Base-by-base conservation (phyloP, 2,113 vertebrate genomes). In the Lagenorhynchus albirostris region DNA sequence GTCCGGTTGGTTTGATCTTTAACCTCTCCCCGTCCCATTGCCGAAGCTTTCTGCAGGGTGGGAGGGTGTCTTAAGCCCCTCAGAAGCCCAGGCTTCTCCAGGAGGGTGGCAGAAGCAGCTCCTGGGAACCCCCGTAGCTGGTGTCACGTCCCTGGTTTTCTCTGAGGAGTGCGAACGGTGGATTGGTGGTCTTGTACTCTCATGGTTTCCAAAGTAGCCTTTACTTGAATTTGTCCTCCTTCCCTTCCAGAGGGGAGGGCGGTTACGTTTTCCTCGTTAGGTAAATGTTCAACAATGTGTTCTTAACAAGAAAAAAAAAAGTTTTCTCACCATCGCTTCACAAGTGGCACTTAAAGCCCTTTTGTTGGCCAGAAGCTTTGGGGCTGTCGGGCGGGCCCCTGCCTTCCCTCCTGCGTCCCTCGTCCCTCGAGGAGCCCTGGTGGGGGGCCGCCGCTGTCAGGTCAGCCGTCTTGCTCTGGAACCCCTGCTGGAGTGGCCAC, bases 111-210 rank as follows among this genome's bases (percentile, higher is more conserved):
- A 3, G 36, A 25, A 55, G 33, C 14, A 36, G n/a, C 17, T 6
- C 33, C 41, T 0, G 1, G 13, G 38, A 79, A n/a, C 5, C 3
- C 10, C 26, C 0, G 0, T 5, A 36, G 79, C 47, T 18, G 77
- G 29, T 21, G 31, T 53, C 53, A 18, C 15, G 1, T 9, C 62
- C 44, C 21, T 15, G 70, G 8, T 15, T 71, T 70, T 29, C 20
- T 17, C 20, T 17, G 20, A 8, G 44, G 36, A 29, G n/a, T 1
- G 10, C 1, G 31, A 26, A 3, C 29, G 0, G 1, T 55, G 38
- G 47, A 3, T 63, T 21, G 65, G 70, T 29, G 60, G 25, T 44
- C 44, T 58, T 38, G 53, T 38, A 21, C 55, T 21, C 20, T 9
- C 13, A 1, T 1, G n/a, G 53, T 65, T 55, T 58, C 90, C 47